These are phyloP conservation scores for Mus pahari DNA, from an alignment of 2,113 vertebrate species.

Conservation along the genomic window DNA sequence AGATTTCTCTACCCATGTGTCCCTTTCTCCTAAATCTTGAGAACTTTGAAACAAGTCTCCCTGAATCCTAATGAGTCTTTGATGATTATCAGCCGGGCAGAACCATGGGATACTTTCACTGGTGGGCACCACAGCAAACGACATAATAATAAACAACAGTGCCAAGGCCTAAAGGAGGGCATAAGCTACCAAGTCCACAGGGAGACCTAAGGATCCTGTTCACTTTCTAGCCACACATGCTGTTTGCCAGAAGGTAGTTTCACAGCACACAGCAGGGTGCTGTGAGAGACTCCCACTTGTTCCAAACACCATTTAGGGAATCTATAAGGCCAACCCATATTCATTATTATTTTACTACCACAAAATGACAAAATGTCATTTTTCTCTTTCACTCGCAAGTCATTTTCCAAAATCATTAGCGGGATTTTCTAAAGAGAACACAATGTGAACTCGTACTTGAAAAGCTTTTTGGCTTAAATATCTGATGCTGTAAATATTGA, in stretches of 20 bases:
- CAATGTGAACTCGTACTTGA: neutral
- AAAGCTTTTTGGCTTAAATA: slow-evolving; percentile 1
- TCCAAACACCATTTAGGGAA: neutral
- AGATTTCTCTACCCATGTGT: slow-evolving; percentile 49
- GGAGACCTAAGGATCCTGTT: neutral
- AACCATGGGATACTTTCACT: neutral
- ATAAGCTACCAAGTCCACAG: neutral
- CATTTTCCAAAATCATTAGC: too few species aligned
- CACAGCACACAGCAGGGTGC: neutral
- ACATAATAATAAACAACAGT: neutral
- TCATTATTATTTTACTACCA: neutral
- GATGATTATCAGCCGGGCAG: neutral
- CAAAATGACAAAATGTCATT: neutral
- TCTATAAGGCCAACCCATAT: neutral
- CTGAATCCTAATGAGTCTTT: slow-evolving; percentile 19
- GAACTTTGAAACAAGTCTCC: slow-evolving; percentile 13
- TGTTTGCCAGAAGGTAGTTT: neutral
- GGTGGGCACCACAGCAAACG: neutral
- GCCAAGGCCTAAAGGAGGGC: neutral
- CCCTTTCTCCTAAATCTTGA: slow-evolving; percentile 40
- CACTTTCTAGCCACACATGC: neutral
- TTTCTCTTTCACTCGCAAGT: neutral
- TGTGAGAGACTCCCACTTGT: neutral
- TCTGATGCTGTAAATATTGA: neutral
- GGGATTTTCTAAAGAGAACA: neutral